A percentile compares a stretch with the other conserved stretches of the same genome.
phyloP scores from a whole-genome alignment of 2,888 invertebrate genomes.

The Baronia brevicornis region DNA sequence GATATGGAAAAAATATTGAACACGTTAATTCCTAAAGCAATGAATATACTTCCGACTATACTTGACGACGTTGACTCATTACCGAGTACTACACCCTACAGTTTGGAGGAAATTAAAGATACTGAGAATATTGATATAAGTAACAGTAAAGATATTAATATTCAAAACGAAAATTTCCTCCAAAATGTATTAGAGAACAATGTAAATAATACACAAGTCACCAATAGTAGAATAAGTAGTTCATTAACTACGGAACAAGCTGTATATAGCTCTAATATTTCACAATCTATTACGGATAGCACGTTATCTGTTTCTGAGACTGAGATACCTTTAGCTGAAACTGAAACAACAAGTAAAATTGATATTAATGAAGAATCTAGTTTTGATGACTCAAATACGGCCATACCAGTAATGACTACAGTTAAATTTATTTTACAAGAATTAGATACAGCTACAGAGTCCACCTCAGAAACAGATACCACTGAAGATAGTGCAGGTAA shows the following conservation, averaged over 20 bases:
- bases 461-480: conserved; percentile 30
- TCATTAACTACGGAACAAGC: conserved; percentile 26
- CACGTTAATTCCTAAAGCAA: conserved; percentile 65
- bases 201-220: conserved; percentile 53
- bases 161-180: conserved; percentile 37
- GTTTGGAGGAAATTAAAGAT: conserved; percentile 66
- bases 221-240: conserved; percentile 26
- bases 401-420: no score
- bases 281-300: conserved; percentile 28
- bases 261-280: conserved; percentile 49
- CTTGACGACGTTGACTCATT: conserved; percentile 47
- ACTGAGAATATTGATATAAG: conserved; percentile 53
- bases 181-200: conserved; percentile 42
- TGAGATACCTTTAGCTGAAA: conserved; percentile 31
- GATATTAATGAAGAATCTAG: no score
- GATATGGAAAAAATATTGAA: conserved; percentile 71
- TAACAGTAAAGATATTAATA: conserved; percentile 22
- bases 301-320: conserved; percentile 34
- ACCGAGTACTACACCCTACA: conserved; percentile 65
- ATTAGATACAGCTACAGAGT: conserved; percentile 27
- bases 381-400: no score
- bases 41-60: conserved; percentile 47
- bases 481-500: conserved; percentile 28
- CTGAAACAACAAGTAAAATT: conserved; percentile 7
- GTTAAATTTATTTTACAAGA: no score